Evolutionary conservation across 64 coral and sea anemone species (phyloP).

Genomic region (Porites lutea): DNA sequence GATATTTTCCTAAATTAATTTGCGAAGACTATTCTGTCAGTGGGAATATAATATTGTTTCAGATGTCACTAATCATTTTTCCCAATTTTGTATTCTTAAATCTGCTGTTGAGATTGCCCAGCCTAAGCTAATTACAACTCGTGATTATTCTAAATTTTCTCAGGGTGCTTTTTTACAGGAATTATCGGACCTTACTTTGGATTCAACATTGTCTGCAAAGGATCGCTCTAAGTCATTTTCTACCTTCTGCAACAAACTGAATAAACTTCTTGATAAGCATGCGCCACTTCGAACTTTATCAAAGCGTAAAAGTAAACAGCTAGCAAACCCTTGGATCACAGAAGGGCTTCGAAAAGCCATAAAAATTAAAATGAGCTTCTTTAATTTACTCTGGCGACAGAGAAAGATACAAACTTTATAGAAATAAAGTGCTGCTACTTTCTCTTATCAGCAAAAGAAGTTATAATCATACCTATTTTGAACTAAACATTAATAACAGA

Average conservation of each 20-base stretch:
- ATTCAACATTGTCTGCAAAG: background rate
- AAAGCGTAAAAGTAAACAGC: constrained; percentile 20
- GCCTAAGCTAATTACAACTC: too few relatives aligned
- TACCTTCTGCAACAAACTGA: constrained; percentile 36
- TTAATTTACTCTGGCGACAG: background rate
- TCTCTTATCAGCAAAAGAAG: constrained; percentile 1
- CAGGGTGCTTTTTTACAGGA: too few relatives aligned
- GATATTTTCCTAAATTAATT: constrained; percentile 36
- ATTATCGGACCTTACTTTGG: too few relatives aligned
- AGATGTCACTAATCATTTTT: constrained; percentile 4
- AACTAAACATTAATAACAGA: constrained; percentile 5
- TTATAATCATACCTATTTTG: background rate
- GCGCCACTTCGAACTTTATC: constrained; percentile 34
- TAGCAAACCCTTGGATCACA: background rate
- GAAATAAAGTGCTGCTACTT: constrained; percentile 13
- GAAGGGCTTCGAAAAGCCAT: constrained; percentile 6
- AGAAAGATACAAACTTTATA: background rate
- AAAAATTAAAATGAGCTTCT: constrained; percentile 28
- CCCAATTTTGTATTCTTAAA: too few relatives aligned
- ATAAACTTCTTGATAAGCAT: constrained; percentile 39
- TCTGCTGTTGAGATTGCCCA: too few relatives aligned
- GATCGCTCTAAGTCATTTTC: background rate
- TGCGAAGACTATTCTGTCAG: constrained; percentile 17
- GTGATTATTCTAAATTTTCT: too few relatives aligned
- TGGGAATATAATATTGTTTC: too few relatives aligned